Evolutionary conservation across 2,797 vertebrate species (phyloP).

Genomic region (Phalanger gymnotis): DNA sequence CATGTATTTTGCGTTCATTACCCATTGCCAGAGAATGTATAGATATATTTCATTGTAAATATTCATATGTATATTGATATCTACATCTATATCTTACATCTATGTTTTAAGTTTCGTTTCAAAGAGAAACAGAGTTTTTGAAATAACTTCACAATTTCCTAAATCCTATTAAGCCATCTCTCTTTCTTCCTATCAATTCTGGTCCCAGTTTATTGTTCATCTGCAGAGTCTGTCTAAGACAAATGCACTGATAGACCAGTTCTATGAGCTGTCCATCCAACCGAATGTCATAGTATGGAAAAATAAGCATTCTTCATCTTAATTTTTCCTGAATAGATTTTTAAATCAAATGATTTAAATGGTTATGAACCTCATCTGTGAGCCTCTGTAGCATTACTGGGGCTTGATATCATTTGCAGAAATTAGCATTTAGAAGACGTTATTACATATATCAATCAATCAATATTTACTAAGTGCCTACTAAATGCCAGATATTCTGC

Average conservation of each 20-base stretch:
- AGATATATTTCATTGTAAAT: not conserved
- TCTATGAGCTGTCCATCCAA: not conserved
- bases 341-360: not conserved
- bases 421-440: not conserved
- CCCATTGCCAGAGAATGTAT: too few relatives aligned
- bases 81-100: too few relatives aligned
- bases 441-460: not conserved
- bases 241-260: not conserved
- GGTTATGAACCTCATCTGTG: not conserved
- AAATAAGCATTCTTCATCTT: not conserved
- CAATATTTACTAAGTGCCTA: not conserved
- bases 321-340: not conserved
- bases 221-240: not conserved
- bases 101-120: too few relatives aligned
- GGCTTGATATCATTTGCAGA: not conserved
- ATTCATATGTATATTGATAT: not conserved
- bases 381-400: not conserved
- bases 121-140: not conserved
- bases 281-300: not conserved
- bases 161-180: not conserved
- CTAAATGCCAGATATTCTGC: not conserved
- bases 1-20: not conserved
- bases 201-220: not conserved
- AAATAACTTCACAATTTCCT: not conserved
- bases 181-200: not conserved